Base-by-base conservation (phyloP, 1,140 invertebrate species). In the Ctenoplectra terminalis region DNA sequence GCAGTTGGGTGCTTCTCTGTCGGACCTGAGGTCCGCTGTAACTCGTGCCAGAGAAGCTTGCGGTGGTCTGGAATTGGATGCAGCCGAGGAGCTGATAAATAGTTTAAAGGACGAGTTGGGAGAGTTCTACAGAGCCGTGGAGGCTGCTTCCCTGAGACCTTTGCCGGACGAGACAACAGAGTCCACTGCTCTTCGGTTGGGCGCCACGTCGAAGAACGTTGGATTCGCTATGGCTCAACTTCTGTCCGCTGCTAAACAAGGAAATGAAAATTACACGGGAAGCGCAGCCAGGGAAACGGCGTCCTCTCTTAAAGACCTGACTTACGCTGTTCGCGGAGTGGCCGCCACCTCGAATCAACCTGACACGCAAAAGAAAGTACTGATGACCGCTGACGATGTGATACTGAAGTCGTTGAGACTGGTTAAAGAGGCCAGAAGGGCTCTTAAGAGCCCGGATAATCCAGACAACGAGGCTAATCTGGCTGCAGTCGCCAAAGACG, bases 81-180 rank as follows among this genome's bases (percentile, higher is more conserved):
- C 97, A 1, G 98, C 98, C 0, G 94, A 97, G 29, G 97, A 98
- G 83, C 94, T 98, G 29, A 97, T 99, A 43, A 94, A 95, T 6
- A 96, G 96, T 63, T 94, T 99, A 40, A 96, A 97, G 90, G 95
- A 95, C 56, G 98, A 99, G 89, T 92, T 99, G 0, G 94, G 96
- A 17, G 97, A 98, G 86, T 96, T 98, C 78, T 95, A 96, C 77
- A 95, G 95, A 81, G 96, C 97, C 0, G 96, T 97, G 0, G 93
- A 96, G 8, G 94, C 95, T 0, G 95, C 96, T 4, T 95, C 95
- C 54, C 93, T 99, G 26, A 94, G 95, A 83, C 97, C 98, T 1
- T 91, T 99, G 52, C 98, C 98, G 1, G 98, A 97, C 56, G 98
- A 99, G 92, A 98, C 96, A 8, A 94, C 95, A 40, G 98, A 99